Percentiles rank a stretch among this genome's conserved stretches.
Evolutionary conservation across 2,797 vertebrate species (phyloP).

Genomic region (Malurus splendens): DNA sequence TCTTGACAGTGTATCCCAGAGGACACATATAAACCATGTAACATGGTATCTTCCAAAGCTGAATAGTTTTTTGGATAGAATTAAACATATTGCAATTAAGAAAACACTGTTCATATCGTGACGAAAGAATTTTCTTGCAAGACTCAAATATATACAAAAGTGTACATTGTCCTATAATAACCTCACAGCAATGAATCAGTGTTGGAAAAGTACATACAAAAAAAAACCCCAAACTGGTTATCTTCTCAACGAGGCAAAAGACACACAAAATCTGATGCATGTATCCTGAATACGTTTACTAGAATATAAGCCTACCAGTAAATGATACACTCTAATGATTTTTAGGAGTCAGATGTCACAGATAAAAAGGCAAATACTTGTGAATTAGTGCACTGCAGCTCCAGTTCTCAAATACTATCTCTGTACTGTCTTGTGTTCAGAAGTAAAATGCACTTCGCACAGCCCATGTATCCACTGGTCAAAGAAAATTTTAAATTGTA

Average conservation of each 20-base stretch:
- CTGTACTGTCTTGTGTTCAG: neutral
- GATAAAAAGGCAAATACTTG: neutral
- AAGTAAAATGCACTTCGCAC: neutral
- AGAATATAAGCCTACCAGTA: neutral
- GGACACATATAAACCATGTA: neutral
- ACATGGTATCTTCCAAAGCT: neutral
- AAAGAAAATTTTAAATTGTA: neutral
- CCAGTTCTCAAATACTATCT: neutral
- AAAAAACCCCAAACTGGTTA: neutral
- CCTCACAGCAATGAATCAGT: neutral
- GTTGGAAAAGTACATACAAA: neutral
- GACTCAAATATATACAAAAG: neutral
- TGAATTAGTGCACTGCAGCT: neutral
- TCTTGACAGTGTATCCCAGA: neutral
- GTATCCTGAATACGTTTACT: neutral
- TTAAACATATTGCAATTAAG: neutral
- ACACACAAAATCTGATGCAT: neutral
- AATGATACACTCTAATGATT: neutral
- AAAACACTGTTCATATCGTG: neutral
- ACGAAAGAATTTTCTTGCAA: neutral
- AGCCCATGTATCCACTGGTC: rapidly evolving
- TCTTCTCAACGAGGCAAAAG: neutral
- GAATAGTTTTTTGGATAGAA: neutral
- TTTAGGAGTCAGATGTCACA: neutral
- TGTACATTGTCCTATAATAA: neutral